Conservation (phyloP, 2,797 vertebrate species). For the Falco berigora region DNA sequence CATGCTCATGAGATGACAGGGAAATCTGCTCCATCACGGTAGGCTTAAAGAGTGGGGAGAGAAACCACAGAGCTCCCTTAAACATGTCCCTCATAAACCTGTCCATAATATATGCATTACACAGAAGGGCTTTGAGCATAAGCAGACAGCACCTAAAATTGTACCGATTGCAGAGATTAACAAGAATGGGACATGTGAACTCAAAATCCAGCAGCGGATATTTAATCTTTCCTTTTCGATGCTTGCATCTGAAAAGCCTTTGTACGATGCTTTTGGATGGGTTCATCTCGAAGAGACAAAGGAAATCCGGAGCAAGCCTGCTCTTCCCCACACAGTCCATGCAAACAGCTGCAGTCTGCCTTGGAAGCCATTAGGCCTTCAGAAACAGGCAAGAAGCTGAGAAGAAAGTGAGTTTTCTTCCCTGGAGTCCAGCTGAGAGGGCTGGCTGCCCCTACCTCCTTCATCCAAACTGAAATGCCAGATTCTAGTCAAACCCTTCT, state of each 20-base stretch:
- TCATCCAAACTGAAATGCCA: neutral
- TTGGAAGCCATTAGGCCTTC: neutral
- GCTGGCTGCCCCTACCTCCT: neutral
- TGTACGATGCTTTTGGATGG: neutral
- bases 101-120: neutral
- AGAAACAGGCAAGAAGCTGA: neutral
- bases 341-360: neutral
- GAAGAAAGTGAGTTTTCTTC: neutral
- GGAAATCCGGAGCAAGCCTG: neutral
- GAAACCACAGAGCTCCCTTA: neutral
- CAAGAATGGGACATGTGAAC: neutral
- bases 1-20: neutral
- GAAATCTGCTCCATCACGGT: neutral
- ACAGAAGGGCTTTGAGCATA: neutral
- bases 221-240: slow-evolving; percentile 29
- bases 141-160: neutral
- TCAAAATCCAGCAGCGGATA: slow-evolving; percentile 32
- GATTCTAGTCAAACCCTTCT: neutral
- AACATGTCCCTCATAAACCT: neutral
- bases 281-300: slow-evolving; percentile 11
- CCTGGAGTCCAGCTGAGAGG: neutral
- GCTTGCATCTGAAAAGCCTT: slow-evolving; percentile 21
- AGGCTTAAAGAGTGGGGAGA: neutral
- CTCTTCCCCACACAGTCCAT: neutral
- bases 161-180: neutral